Base-by-base conservation (phyloP, 2,113 vertebrate species). In the Numida meleagris region DNA sequence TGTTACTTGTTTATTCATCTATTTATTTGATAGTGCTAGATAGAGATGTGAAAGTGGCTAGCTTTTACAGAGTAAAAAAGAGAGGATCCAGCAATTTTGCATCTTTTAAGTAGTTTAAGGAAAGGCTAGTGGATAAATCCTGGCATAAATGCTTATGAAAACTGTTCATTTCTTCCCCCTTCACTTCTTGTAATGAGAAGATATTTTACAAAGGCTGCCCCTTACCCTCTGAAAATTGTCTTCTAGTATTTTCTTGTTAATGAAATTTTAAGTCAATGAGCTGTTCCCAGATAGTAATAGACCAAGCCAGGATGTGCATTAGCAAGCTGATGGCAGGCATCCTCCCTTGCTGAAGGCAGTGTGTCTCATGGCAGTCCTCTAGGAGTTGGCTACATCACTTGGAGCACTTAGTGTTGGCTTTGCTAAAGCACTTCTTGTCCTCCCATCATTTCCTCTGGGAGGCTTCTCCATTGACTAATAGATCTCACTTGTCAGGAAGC, bases 271-370 rank as follows among this genome's bases (percentile, higher is more conserved):
- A 94, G 86, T 77, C 89, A 42, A 43, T 29, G 75, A 89, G 72
- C 59, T 96, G 63, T 91, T 95, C 85, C 87, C 95, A 82, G 57
- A 15, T 2, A 93, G 85, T 62, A 59, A 21, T 9, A 1, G 43
- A 89, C 89, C 75, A 38, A 74, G 82, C 68, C 94, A 77, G 90
- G 91, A 83, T 46, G 85, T 94, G 91, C 95, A 97, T 97, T 96
- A 97, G 91, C 80, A 43, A 71, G 46, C 76, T 95, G 83, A 96
- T 91, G 90, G 95, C 82, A 79, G 43, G 59, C 43, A 2, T 61
- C 46, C 81, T 84, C 88, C 70, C 1, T 4, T 34, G 74, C 89
- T 51, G 58, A 68, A 51, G 81, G 81, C 74, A 0, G 1, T 9
- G 9, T 16, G 81, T 42, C 87, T 82, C 58, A 27, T 4, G 76